These are phyloP conservation scores for Branchipolynoe longqiensis DNA, from an alignment of 2,888 invertebrate species.

Conservation along the genomic window DNA sequence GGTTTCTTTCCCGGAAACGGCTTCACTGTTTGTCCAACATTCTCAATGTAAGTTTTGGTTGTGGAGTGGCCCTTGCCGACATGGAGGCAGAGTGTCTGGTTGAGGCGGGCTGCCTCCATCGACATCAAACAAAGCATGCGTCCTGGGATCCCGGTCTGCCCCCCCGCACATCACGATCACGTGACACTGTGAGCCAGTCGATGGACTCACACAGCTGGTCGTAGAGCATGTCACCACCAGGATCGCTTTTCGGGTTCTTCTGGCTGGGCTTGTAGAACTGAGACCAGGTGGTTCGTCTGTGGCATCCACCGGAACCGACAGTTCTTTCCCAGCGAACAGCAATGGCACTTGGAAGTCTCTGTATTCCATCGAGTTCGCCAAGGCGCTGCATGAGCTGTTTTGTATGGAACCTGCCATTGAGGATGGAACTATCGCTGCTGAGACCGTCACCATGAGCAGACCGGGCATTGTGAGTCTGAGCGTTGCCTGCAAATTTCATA, in stretches of 20 bases:
- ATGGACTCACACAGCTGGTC: constrained; percentile 24
- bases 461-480: background rate
- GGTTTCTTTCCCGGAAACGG: background rate
- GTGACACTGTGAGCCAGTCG: background rate
- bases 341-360: background rate
- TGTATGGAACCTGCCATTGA: constrained; percentile 7
- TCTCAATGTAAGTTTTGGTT: constrained; percentile 11
- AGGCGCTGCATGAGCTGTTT: constrained; percentile 13
- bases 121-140: background rate
- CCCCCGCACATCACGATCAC: background rate
- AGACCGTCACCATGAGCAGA: background rate
- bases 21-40: background rate
- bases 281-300: background rate
- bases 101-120: background rate
- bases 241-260: background rate
- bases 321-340: too few relatives aligned
- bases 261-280: background rate
- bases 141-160: background rate
- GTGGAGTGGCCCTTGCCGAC: background rate
- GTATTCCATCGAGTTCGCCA: constrained; percentile 19
- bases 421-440: background rate
- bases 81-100: background rate
- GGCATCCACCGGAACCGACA: background rate
- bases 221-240: constrained; percentile 29
- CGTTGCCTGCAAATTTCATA: too few relatives aligned